Evolutionary conservation across 2,797 vertebrate genomes (phyloP), one percentile per base, ranked within the genome.

Genomic region (Pipistrellus kuhlii): DNA sequence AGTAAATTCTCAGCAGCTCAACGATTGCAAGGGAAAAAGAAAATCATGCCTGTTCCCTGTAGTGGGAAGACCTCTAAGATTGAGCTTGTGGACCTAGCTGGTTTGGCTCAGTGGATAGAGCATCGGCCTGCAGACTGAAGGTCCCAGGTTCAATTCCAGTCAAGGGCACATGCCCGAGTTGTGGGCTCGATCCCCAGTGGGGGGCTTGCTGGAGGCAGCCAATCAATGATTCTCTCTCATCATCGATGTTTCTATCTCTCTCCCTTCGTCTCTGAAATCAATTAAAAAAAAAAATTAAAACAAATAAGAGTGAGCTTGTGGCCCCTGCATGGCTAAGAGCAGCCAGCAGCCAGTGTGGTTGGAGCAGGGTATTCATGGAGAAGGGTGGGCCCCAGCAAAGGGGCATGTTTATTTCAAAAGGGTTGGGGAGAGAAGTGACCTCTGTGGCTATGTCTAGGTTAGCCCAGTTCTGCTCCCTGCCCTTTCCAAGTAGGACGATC

Each of bases 1-100:
- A 73, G 62, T 87, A 92, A 95, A 88, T 94, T 94, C 66, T 97
- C 83, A 76, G 76, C 85, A 78, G 53, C 92, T 88, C 85, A 68
- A 90, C 84, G 83, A 85, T 75, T 91, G 38, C 86, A 17, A 66
- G 44, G 44, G 44, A 18, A 17, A 66, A 66, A n/a, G 15, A 30
- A 14, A 64, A 64, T 64, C 14, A 9, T 32, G 15, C 17, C n/a
- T 77, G 51, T 38, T 38, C 12, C 15, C n/a, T 3, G 44, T 5
- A 17, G 64, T 66, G 8, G 35, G 38, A 18, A 87, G 81, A 68
- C 46, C 32, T 88, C 51, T 25, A 10, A 38, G 71, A 86, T 48
- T 44, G 44, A 90, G 48, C 57, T 73, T n/a, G 12, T 1, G 32
- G 59, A 4, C 48, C 15, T 51, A 51, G 48, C 48, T 51, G 48